Evolutionary conservation across 1,140 invertebrate genomes (phyloP).

Genomic region (Dolichoris vasculosae): DNA sequence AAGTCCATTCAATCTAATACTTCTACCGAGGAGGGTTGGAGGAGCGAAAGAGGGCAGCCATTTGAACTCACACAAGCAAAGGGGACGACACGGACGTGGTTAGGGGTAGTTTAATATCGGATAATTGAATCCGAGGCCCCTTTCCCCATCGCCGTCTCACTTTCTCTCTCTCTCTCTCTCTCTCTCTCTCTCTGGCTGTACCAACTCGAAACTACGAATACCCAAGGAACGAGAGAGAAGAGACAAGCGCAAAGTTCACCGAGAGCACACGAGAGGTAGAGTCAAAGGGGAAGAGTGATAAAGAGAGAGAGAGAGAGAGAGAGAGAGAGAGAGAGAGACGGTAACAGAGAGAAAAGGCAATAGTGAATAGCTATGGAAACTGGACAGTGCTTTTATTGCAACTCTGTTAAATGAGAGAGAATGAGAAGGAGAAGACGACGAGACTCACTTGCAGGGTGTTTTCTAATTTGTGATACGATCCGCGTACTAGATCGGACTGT

Average conservation of each 20-base stretch:
- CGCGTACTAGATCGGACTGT: conserved; percentile 49
- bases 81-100: conserved; percentile 69
- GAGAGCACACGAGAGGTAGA: conserved; percentile 17
- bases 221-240: neutral
- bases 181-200: neutral
- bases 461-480: conserved; percentile 60
- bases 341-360: conserved; percentile 38
- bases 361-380: conserved; percentile 52
- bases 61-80: conserved; percentile 68
- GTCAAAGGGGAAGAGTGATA: conserved; percentile 44
- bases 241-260: conserved; percentile 47
- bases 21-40: conserved; percentile 59
- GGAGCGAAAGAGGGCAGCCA: conserved; percentile 63
- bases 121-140: conserved; percentile 74
- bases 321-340: conserved; percentile 45
- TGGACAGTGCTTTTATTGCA: conserved; percentile 64
- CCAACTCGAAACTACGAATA: conserved; percentile 5
- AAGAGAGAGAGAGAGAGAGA: neutral
- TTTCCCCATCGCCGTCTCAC: conserved; percentile 23
- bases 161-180: conserved; percentile 44
- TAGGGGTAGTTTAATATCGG: conserved; percentile 75
- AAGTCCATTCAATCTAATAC: conserved; percentile 74
- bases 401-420: conserved; percentile 59
- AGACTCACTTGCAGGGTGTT: conserved; percentile 53
- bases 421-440: conserved; percentile 15